These are phyloP conservation scores for Prolemur simus DNA, from an alignment of 2,113 vertebrate species.

Conservation along the genomic window DNA sequence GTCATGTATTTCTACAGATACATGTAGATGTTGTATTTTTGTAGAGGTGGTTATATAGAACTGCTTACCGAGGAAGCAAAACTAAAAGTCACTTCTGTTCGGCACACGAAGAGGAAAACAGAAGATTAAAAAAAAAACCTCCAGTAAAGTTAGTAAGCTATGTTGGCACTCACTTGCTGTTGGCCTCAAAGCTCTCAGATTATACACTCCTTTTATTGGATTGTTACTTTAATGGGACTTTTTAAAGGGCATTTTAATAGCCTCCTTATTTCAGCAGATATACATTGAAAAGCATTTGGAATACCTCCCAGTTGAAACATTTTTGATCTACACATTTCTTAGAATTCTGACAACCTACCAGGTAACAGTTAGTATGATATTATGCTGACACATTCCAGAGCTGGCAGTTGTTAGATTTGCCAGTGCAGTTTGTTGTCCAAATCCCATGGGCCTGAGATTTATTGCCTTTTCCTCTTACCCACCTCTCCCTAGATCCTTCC, in stretches of 20 bases:
- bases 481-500: slow-evolving; percentile 11
- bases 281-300: slow-evolving; percentile 69
- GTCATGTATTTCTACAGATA: background rate
- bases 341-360: slow-evolving; percentile 80
- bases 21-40: background rate
- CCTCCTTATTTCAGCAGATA: slow-evolving; percentile 79
- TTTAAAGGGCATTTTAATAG: slow-evolving; percentile 76
- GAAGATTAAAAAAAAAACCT: background rate
- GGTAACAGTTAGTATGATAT: slow-evolving; percentile 81
- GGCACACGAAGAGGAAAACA: slow-evolving; percentile 29
- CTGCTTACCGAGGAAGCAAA: background rate
- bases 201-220: slow-evolving; percentile 77
- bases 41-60: background rate
- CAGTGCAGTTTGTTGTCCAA: slow-evolving; percentile 65
- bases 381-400: slow-evolving; percentile 75
- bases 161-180: background rate
- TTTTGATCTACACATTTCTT: slow-evolving; percentile 79
- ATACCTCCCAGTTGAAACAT: slow-evolving; percentile 71
- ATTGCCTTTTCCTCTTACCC: slow-evolving; percentile 71
- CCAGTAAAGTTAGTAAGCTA: background rate
- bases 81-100: background rate
- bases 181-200: slow-evolving; percentile 56
- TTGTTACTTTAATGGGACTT: slow-evolving; percentile 75
- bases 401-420: slow-evolving; percentile 78
- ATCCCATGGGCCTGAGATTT: slow-evolving; percentile 70